Evolutionary conservation across 2,888 invertebrate genomes (phyloP).

Genomic region (Polyploca ridens): DNA sequence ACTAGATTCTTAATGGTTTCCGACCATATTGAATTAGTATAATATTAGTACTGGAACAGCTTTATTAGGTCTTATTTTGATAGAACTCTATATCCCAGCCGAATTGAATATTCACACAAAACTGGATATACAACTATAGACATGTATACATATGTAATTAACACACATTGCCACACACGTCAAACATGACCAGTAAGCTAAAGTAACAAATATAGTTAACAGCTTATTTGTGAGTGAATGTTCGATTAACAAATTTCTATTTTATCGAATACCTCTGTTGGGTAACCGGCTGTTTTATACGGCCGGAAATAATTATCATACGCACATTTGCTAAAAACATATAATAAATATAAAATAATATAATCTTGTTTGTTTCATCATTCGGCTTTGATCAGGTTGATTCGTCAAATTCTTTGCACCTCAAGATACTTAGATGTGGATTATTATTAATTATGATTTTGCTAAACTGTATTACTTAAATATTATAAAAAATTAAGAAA

Average conservation of each 20-base stretch:
- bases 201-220: slow-evolving; percentile 14
- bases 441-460: no score
- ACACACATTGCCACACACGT: neutral
- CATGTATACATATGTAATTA: neutral
- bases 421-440: no score
- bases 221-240: slow-evolving; percentile 21
- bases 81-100: no score
- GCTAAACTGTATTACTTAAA: no score
- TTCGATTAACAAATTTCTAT: slow-evolving; percentile 27
- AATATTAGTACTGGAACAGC: no score
- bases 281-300: slow-evolving; percentile 37
- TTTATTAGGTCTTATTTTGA: no score
- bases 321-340: slow-evolving; percentile 41
- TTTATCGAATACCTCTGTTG: slow-evolving; percentile 29
- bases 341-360: neutral
- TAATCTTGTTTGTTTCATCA: slow-evolving; percentile 34
- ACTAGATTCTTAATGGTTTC: no score
- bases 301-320: slow-evolving; percentile 48
- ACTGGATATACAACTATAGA: neutral
- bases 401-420: no score
- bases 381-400: neutral
- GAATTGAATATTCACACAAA: no score
- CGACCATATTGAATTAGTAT: no score
- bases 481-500: no score
- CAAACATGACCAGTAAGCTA: neutral